These are phyloP conservation scores for Chlorops oryzae DNA, from an alignment of 1,140 invertebrate genomes.

Conservation along the genomic window DNA sequence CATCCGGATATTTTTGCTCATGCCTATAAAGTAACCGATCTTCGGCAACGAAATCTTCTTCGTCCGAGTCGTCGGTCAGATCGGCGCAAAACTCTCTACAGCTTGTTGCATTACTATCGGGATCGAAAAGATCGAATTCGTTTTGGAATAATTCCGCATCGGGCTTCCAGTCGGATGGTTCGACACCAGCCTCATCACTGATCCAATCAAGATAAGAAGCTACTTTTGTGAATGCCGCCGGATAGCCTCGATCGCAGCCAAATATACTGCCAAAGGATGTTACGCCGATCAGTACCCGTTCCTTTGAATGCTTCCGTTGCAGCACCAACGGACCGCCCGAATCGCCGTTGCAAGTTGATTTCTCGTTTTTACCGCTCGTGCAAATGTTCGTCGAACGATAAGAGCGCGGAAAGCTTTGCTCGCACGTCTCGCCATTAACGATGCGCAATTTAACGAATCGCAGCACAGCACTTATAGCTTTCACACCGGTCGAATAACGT, in stretches of 20 bases:
- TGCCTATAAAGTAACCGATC: too few species aligned
- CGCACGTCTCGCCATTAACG: conserved; percentile 52
- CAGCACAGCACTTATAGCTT: conserved; percentile 41
- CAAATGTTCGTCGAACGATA: conserved; percentile 50
- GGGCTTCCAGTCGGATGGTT: neutral
- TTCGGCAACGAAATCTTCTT: too few species aligned
- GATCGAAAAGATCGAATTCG: neutral
- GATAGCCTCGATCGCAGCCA: conserved; percentile 52
- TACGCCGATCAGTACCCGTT: conserved; percentile 49
- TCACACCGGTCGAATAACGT: conserved; percentile 44
- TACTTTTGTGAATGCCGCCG: conserved; percentile 53
- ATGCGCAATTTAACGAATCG: conserved; percentile 52
- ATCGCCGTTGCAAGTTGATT: conserved; percentile 48
- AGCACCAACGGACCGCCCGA: conserved; percentile 50
- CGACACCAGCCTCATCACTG: conserved; percentile 42
- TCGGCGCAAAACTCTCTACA: neutral
- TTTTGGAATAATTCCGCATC: neutral
- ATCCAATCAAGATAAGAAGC: conserved; percentile 55
- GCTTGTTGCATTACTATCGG: neutral
- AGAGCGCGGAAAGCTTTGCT: conserved; percentile 53
- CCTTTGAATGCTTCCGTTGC: conserved; percentile 32
- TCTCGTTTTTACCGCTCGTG: conserved; percentile 45
- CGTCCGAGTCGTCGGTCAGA: too few species aligned
- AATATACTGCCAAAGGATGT: conserved; percentile 53
- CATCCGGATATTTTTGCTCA: too few species aligned